Evolutionary conservation across 2,797 vertebrate genomes (phyloP).

Genomic region (Phoxinus dragarum): DNA sequence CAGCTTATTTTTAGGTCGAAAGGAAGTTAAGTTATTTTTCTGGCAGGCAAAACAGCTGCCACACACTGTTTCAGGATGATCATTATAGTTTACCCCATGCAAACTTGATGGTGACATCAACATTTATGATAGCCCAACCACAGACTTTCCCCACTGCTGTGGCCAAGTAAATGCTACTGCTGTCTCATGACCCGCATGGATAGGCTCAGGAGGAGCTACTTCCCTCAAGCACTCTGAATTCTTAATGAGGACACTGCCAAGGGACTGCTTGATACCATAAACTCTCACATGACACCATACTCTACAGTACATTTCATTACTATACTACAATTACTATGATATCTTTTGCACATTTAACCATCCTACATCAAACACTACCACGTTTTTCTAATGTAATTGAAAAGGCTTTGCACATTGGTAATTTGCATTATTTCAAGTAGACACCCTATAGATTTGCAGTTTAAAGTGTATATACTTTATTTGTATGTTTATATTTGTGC

Average conservation of each 20-base stretch:
- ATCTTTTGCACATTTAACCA: background rate
- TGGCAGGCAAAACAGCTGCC: conserved; percentile 7
- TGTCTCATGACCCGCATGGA: background rate
- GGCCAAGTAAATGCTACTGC: background rate
- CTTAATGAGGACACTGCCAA: background rate
- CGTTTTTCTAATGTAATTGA: background rate
- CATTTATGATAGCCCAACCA: conserved; percentile 7
- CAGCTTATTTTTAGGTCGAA: conserved; percentile 20
- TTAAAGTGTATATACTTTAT: background rate
- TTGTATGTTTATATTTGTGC: background rate
- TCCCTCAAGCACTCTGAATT: background rate
- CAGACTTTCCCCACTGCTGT: background rate
- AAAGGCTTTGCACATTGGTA: background rate
- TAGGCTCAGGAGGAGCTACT: background rate
- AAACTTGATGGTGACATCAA: background rate
- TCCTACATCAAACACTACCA: background rate
- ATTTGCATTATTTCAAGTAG: background rate
- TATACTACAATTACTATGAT: background rate
- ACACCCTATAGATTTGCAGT: background rate
- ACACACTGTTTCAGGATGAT: conserved; percentile 16
- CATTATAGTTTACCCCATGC: background rate
- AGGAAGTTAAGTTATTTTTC: conserved; percentile 8
- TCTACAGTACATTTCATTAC: background rate
- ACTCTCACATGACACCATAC: background rate
- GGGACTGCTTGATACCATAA: background rate